phyloP scores from a whole-genome alignment of 2,113 vertebrate species.

The Hucho hucho region DNA sequence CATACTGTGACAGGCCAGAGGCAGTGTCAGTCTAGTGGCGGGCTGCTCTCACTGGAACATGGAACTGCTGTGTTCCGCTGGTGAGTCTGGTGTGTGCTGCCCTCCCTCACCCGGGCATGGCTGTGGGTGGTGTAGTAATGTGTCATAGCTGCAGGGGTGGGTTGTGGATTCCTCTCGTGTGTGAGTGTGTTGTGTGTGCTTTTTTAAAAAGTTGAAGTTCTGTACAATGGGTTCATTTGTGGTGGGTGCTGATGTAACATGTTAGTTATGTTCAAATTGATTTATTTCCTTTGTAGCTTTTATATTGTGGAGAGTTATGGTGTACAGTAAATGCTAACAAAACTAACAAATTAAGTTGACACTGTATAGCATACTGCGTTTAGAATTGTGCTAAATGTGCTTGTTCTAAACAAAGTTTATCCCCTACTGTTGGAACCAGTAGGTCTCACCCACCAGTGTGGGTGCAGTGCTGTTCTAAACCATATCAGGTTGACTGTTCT shows the following conservation, averaged over 20 bases:
- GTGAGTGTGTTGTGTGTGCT: constrained; percentile 54
- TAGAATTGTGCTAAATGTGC: too few species aligned
- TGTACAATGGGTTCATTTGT: too few species aligned
- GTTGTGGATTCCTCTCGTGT: constrained; percentile 55
- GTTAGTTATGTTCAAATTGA: too few species aligned
- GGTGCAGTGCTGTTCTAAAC: background rate
- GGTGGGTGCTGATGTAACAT: too few species aligned
- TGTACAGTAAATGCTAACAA: too few species aligned
- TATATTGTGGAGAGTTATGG: too few species aligned
- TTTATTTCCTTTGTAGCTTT: too few species aligned
- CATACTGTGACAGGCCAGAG: constrained; percentile 51
- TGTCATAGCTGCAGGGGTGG: constrained; percentile 61
- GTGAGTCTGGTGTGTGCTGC: constrained; percentile 70
- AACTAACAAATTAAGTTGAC: too few species aligned
- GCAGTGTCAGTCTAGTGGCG: constrained; percentile 65
- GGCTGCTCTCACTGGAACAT: constrained; percentile 54
- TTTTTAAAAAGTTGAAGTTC: constrained; percentile 23
- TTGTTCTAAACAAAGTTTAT: too few species aligned
- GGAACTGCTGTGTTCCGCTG: constrained; percentile 71
- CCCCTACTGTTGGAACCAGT: background rate
- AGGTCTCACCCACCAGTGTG: background rate
- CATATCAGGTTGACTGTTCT: too few species aligned
- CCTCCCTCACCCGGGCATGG: constrained; percentile 62
- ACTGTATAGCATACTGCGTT: too few species aligned
- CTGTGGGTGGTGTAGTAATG: constrained; percentile 72